A percentile compares a stretch with the other conserved stretches of the same genome.
These are phyloP conservation scores for Octonoba sinensis DNA, from an alignment of 2,888 invertebrate genomes.

Conservation along the genomic window DNA sequence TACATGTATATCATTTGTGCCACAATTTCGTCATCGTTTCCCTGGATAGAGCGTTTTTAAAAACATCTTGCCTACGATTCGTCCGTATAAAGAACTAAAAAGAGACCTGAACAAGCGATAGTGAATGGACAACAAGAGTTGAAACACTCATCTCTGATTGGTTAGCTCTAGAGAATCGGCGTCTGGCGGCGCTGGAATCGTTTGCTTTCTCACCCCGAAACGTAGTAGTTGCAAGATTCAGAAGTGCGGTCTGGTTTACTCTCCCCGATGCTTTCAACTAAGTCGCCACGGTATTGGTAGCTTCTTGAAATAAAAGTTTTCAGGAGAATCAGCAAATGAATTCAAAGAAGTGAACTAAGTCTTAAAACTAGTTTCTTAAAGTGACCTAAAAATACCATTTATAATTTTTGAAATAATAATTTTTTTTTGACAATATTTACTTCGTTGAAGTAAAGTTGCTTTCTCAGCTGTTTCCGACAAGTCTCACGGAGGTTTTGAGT, in stretches of 20 bases:
- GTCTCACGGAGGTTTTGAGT: slow-evolving; percentile 31
- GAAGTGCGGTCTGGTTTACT: slow-evolving; percentile 34
- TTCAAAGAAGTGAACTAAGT: too few relatives aligned
- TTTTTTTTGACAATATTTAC: too few relatives aligned
- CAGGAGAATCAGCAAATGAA: too few relatives aligned
- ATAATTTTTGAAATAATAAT: too few relatives aligned
- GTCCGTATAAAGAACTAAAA: slow-evolving; percentile 35
- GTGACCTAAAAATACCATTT: too few relatives aligned
- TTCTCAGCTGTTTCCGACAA: slow-evolving; percentile 22
- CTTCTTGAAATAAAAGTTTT: not conserved
- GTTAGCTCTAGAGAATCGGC: slow-evolving; percentile 6
- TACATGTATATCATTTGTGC: too few relatives aligned
- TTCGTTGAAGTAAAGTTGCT: slow-evolving; percentile 12
- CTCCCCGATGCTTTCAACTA: slow-evolving; percentile 12
- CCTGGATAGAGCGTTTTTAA: too few relatives aligned
- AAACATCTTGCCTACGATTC: slow-evolving; percentile 29
- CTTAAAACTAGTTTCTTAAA: too few relatives aligned
- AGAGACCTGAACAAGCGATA: slow-evolving; percentile 40
- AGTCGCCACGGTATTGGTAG: slow-evolving; percentile 22
- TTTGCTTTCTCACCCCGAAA: slow-evolving; percentile 18
- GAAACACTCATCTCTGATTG: slow-evolving; percentile 54
- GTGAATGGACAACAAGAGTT: slow-evolving; percentile 61
- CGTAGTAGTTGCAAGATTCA: slow-evolving; percentile 16
- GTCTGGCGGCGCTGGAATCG: slow-evolving; percentile 39
- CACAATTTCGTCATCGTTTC: too few relatives aligned